Conservation (phyloP, 2,888 invertebrate species). For the Acronicta aceris region DNA sequence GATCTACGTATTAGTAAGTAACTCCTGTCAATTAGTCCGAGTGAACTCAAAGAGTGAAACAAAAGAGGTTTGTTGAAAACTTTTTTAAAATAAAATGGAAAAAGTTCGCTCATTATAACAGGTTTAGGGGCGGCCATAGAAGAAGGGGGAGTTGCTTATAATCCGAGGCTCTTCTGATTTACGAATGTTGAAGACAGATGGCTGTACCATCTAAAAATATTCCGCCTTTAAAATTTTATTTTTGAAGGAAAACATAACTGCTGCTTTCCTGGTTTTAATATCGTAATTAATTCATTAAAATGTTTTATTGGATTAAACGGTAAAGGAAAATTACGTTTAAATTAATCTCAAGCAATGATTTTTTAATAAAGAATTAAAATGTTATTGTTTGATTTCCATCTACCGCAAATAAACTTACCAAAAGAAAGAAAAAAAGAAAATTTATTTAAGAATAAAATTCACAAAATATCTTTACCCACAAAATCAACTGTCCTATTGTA, state of each 20-base stretch:
- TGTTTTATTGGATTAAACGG: neutral
- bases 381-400: no score
- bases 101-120: conserved; percentile 84
- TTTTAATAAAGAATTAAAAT: no score
- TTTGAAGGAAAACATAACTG: conserved; percentile 2
- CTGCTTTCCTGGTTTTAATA: conserved; percentile 4
- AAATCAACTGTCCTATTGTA: conserved; percentile 31
- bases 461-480: conserved; percentile 16
- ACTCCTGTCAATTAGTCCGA: conserved; percentile 67
- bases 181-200: conserved; percentile 55
- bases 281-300: neutral
- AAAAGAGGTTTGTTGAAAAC: conserved; percentile 63
- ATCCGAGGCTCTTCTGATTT: conserved; percentile 52
- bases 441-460: neutral
- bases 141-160: conserved; percentile 46
- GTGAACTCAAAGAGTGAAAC: conserved; percentile 68
- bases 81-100: conserved; percentile 77
- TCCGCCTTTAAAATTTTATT: conserved; percentile 30
- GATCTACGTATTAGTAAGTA: conserved; percentile 39
- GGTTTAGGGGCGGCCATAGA: conserved; percentile 72
- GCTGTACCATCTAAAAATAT: conserved; percentile 51
- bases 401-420: no score
- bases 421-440: no score
- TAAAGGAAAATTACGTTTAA: neutral
- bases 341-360: neutral